Percentiles rank a stretch among this genome's conserved stretches.
phyloP scores from a whole-genome alignment of 2,888 invertebrate species.

The Quadroppia sp. region DNA sequence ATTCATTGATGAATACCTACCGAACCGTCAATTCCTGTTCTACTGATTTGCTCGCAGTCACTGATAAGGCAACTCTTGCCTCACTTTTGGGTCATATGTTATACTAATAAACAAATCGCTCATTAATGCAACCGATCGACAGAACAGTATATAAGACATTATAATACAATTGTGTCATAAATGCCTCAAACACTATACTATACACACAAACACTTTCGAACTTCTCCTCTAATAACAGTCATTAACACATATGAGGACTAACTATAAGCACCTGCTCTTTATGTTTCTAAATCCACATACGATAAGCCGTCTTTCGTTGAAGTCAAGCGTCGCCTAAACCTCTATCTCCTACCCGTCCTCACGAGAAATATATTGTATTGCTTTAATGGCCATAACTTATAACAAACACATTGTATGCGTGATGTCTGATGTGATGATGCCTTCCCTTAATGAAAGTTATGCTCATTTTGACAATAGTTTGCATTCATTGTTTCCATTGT shows the following conservation, averaged over 20 bases:
- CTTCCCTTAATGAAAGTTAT: background rate
- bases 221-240: conserved; percentile 1
- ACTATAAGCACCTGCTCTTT: conserved; percentile 30
- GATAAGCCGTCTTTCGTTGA: conserved; percentile 9
- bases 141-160: too few species aligned
- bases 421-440: conserved; percentile 8
- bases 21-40: conserved; percentile 15
- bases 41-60: background rate
- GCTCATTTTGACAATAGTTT: background rate
- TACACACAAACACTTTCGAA: background rate
- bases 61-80: background rate
- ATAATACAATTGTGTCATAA: conserved; percentile 9
- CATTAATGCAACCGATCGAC: conserved; percentile 23
- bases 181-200: background rate
- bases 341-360: background rate
- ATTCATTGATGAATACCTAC: conserved; percentile 23
- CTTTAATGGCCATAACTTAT: conserved; percentile 15
- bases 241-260: conserved; percentile 19
- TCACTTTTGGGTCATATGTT: conserved; percentile 5
- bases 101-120: conserved; percentile 3
- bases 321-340: background rate
- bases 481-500: background rate
- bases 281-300: conserved; percentile 26
- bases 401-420: conserved; percentile 16
- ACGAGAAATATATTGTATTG: background rate